Evolutionary conservation across 2,113 vertebrate species (phyloP), one percentile per base, ranked within the genome.

Genomic region (Myocastor coypus): DNA sequence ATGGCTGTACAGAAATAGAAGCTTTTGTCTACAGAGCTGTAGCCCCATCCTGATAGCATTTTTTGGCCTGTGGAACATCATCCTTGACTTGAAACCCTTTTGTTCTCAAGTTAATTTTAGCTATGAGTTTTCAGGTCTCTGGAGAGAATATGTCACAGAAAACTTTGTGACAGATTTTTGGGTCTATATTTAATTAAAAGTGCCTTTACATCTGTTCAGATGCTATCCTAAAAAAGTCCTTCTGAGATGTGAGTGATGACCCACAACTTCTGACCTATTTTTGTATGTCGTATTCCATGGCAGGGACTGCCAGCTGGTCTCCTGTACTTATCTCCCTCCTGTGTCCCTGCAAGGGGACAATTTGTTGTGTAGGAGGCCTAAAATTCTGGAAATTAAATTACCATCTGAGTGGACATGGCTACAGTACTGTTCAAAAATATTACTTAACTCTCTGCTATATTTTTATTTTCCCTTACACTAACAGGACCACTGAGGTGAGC

Each of bases 131-230:
- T 95, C 77, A 78, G 80, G 73, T 83, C 94, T 84, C 97, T 84
- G 7, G 12, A 94, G 97, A 96, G 92, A 92, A 90, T 55, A 66
- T 93, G 92, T 95, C 61, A 93, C 55, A 80, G 94, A 80, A 78
- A 97, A 97, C 68, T 94, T 78, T 95, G 94, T 96, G 92, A 97
- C 90, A 96, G 88, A n/a, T 97, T 98, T 98, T 96, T 89, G 66
- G 83, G 81, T 78, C 96, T 97, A 98, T 98, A 97, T 98, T 98
- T 98, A 98, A 98, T 98, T 98, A 98, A 97, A 97, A 97, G 61
- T 55, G 85, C 95, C 96, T 96, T 95, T 98, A 97, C 97, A 97
- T 97, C 97, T 98, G 98, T 91, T 98, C 91, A 97, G 90, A 92
- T 96, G 93, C 94, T 86, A 89, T 97, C 96, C 96, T 96, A 93